Evolutionary conservation across 2,888 invertebrate species (phyloP), one percentile per base, ranked within the genome.

Genomic region (Drosophila maculinotata): DNA sequence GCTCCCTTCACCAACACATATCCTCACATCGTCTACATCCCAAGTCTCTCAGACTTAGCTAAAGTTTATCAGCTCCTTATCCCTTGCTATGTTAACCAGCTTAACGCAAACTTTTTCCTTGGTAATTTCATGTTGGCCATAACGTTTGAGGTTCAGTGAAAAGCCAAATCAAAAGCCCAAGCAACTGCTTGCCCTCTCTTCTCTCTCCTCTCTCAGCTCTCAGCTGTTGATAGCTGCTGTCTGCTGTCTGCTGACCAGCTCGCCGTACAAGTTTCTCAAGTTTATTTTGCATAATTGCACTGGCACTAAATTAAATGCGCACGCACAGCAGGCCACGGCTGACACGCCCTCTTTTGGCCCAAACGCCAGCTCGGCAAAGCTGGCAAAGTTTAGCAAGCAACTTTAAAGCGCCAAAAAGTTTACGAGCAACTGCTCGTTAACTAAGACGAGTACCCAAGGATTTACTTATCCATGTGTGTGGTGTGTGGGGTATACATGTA

Each of bases 231-330:
- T 36, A 49, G 31, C 52, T 56, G 36, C 36, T 65, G 51, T 12
- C 17, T 15, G 44, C 1, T 28, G 14, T 26, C 45, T 58, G 36
- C 39, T 74, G 60, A 48, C 67, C 67, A 59, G 62, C 57, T 72
- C 39, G 30, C 53, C 59, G 39, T 59, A 38, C 54, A 67, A 72
- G 54, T 76, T 71, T 53, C 26, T 48, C 52, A 63, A 86, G 87
- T 80, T 75, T 72, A 75, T 87, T 78, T 82, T 87, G 75, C 81
- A 87, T 87, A 82, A 87, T 82, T 82, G 78, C 81, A 74, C 68
- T 59, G 75, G 45, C 79, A 84, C 63, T 75, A 84, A 87, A 81
- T 81, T 84, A 87, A 81, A 87, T 68, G 74, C 57, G 69, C 54
- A 78, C 86, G 76, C 72, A 69, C 51, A 35, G 49, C 9, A 28